Conservation (phyloP, 2,797 vertebrate genomes). For the Takifugu rubripes region DNA sequence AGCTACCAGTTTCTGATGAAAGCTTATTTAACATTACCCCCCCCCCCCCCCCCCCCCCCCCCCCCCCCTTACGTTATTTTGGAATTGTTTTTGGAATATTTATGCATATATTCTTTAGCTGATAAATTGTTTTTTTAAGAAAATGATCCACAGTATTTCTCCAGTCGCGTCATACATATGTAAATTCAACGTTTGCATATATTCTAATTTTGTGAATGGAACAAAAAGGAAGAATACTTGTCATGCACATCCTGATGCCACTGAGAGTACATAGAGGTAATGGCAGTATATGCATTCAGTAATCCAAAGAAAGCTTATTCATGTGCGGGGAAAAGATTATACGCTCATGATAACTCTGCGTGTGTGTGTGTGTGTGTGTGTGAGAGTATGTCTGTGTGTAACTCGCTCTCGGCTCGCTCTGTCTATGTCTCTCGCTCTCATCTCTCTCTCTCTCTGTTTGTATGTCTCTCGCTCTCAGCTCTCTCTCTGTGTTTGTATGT, state of each 20-base stretch:
- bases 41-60: too few species aligned
- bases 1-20: too few species aligned
- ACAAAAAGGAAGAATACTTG: background rate
- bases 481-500: background rate
- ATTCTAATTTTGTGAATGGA: background rate
- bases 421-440: background rate
- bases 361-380: background rate
- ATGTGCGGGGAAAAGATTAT: too few species aligned
- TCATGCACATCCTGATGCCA: background rate
- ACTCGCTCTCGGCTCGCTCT: constrained; percentile 24
- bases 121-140: too few species aligned
- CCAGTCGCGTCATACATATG: constrained; percentile 4
- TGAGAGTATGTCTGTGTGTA: too few species aligned
- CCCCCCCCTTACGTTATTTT: too few species aligned
- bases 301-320: background rate
- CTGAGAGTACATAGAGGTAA: too few species aligned
- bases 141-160: too few species aligned
- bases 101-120: too few species aligned
- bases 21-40: too few species aligned
- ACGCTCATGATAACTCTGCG: background rate
- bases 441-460: background rate
- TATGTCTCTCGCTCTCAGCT: background rate
- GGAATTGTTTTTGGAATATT: too few species aligned
- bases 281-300: background rate
- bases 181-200: background rate